A percentile compares a stretch with the other conserved stretches of the same genome.
These are phyloP conservation scores for Galleria mellonella DNA, from an alignment of 1,140 invertebrate genomes.

Conservation along the genomic window DNA sequence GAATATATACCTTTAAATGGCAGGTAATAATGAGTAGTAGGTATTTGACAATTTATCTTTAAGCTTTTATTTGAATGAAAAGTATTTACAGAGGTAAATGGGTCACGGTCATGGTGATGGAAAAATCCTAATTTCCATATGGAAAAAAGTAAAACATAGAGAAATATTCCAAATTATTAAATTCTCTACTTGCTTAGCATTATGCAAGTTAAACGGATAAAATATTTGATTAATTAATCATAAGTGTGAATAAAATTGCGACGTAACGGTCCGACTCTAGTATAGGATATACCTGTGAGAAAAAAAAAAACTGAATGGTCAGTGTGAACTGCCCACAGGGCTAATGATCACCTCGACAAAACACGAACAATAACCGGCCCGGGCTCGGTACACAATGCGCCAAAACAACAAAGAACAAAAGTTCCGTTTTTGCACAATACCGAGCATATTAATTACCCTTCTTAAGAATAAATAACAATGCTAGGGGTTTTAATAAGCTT, in stretches of 20 bases:
- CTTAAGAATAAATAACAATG: slow-evolving; percentile 46
- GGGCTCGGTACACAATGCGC: slow-evolving; percentile 31
- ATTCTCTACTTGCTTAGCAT: too few relatives aligned
- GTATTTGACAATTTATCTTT: too few relatives aligned
- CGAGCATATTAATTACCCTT: slow-evolving; percentile 66
- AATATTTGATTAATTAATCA: slow-evolving; percentile 24
- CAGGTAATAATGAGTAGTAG: too few relatives aligned
- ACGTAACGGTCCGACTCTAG: slow-evolving; percentile 32
- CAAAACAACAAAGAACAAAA: slow-evolving; percentile 55
- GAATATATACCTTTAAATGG: too few relatives aligned
- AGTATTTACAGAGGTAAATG: too few relatives aligned
- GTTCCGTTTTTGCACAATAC: slow-evolving; percentile 57
- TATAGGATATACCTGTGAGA: slow-evolving; percentile 38
- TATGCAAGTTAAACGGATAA: too few relatives aligned
- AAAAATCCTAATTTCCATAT: too few relatives aligned
- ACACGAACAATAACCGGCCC: slow-evolving; percentile 40
- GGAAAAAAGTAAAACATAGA: too few relatives aligned
- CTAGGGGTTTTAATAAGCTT: slow-evolving; percentile 68
- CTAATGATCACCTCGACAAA: slow-evolving; percentile 65
- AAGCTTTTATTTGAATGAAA: too few relatives aligned
- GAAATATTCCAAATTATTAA: too few relatives aligned
- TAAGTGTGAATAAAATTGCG: slow-evolving; percentile 7
- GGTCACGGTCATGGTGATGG: too few relatives aligned
- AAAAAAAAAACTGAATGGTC: slow-evolving; percentile 38
- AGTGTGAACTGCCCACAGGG: slow-evolving; percentile 58